phyloP scores from a whole-genome alignment of 2,113 vertebrate genomes.

The Notarius quadriscutis region DNA sequence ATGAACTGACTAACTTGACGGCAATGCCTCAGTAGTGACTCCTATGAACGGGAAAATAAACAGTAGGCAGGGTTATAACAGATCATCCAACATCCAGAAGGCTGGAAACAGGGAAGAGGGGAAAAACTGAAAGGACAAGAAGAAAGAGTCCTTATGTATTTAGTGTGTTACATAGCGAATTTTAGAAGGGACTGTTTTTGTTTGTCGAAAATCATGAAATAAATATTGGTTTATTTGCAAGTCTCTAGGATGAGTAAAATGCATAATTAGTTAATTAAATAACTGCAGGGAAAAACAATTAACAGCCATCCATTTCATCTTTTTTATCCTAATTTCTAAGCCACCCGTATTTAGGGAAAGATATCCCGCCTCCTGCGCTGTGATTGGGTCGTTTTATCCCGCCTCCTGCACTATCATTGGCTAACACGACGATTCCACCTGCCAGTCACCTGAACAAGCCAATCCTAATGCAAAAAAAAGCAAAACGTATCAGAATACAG shows the following conservation, averaged over 20 bases:
- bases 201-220: neutral
- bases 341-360: neutral
- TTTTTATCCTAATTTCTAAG: neutral
- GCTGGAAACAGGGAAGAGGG: neutral
- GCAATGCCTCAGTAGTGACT: neutral
- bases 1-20: slow-evolving; percentile 17
- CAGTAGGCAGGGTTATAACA: neutral
- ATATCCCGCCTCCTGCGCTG: neutral
- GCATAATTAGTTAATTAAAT: neutral
- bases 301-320: neutral
- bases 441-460: neutral
- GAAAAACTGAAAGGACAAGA: neutral
- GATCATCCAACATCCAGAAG: neutral
- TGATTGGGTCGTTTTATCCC: neutral
- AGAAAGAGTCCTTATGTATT: neutral
- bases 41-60: neutral
- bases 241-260: too few species aligned
- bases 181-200: neutral
- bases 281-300: neutral
- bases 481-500: neutral
- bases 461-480: neutral
- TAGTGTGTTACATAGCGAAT: neutral
- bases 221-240: neutral
- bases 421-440: neutral
- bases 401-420: neutral